These are phyloP conservation scores for Stenichneumon culpator DNA, from an alignment of 2,888 invertebrate species.

Conservation along the genomic window DNA sequence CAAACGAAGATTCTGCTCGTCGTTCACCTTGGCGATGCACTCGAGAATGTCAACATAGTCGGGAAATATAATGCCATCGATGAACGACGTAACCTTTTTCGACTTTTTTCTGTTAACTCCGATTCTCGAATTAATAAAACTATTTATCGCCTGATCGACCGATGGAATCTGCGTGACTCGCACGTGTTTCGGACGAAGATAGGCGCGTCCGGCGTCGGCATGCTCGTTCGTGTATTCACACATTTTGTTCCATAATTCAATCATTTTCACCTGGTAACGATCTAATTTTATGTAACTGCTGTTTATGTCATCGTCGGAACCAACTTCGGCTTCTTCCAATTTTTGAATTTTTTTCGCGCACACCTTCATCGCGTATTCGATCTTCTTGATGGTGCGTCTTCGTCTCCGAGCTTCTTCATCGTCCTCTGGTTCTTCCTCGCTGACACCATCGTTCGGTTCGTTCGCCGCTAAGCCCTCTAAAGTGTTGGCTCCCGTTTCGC, in stretches of 20 bases:
- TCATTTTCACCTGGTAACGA: slow-evolving; percentile 84
- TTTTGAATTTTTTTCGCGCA: slow-evolving; percentile 89
- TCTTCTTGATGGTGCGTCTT: slow-evolving; percentile 61
- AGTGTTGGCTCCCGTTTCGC: not conserved
- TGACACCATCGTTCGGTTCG: not conserved
- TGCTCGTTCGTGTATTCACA: slow-evolving; percentile 77
- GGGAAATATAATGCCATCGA: slow-evolving; percentile 77
- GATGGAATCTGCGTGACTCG: slow-evolving; percentile 75
- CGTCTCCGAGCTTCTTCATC: slow-evolving; percentile 20
- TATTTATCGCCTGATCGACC: slow-evolving; percentile 80
- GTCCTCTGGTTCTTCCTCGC: slow-evolving; percentile 31
- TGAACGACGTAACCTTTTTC: slow-evolving; percentile 65
- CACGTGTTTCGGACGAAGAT: slow-evolving; percentile 77
- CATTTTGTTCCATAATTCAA: slow-evolving; percentile 74
- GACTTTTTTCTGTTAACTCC: slow-evolving; percentile 70
- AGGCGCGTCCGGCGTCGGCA: slow-evolving; percentile 75
- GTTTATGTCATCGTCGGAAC: slow-evolving; percentile 91
- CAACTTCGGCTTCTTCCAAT: slow-evolving; percentile 90
- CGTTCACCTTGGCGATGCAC: slow-evolving; percentile 77
- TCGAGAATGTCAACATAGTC: slow-evolving; percentile 81
- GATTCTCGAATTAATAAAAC: slow-evolving; percentile 80
- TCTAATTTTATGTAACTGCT: slow-evolving; percentile 91
- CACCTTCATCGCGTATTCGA: slow-evolving; percentile 88
- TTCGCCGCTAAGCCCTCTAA: not conserved
- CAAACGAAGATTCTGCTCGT: slow-evolving; percentile 72